Evolutionary conservation across 2,888 invertebrate species (phyloP).

Genomic region (Sycophila texana): DNA sequence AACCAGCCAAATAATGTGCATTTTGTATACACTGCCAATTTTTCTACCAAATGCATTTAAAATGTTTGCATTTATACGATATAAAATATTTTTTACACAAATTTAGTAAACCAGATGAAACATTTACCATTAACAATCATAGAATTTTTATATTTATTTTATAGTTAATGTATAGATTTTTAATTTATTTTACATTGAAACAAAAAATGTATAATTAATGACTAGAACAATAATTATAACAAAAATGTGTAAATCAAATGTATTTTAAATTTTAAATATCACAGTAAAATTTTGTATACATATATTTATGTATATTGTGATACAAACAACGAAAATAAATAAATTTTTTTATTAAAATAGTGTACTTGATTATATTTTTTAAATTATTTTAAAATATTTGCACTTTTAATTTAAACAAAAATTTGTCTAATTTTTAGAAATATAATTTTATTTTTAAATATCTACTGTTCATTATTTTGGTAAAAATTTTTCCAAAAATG

Average conservation of each 20-base stretch:
- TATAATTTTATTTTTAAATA: no score
- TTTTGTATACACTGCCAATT: constrained; percentile 42
- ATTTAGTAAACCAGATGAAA: not conserved
- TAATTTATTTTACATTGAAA: constrained; percentile 37
- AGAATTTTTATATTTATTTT: constrained; percentile 6
- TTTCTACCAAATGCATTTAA: constrained; percentile 40
- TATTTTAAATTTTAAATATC: constrained; percentile 38
- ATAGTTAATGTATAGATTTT: constrained; percentile 12
- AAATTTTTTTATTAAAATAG: constrained; percentile 27
- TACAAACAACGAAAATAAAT: constrained; percentile 32
- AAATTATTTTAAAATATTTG: not conserved
- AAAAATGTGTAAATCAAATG: constrained; percentile 3
- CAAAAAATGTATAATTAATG: constrained; percentile 1
- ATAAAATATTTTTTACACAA: not conserved
- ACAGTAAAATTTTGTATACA: constrained; percentile 39
- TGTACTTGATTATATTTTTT: not conserved
- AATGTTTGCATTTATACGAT: not conserved
- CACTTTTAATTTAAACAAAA: not conserved
- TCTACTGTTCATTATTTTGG: no score
- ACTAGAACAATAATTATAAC: not conserved
- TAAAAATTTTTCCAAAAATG: no score
- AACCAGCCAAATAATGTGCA: constrained; percentile 31
- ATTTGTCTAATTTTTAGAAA: no score
- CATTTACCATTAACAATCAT: constrained; percentile 19
- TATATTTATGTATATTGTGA: constrained; percentile 49